Evolutionary conservation across 2,113 vertebrate species (phyloP).

Genomic region (Pterocles gutturalis): DNA sequence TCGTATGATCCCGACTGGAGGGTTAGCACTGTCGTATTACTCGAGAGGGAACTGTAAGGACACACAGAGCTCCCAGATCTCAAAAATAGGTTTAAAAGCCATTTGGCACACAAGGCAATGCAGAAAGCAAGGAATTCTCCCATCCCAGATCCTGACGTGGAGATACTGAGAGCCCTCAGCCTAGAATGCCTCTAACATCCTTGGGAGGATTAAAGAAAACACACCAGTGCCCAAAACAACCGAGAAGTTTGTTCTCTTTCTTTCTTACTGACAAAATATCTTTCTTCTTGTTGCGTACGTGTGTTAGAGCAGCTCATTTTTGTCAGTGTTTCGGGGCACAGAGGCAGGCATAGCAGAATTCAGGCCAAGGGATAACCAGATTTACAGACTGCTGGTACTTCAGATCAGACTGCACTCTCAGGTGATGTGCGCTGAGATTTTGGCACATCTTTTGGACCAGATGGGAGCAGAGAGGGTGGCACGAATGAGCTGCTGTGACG

Average conservation of each 20-base stretch:
- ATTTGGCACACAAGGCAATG: constrained; percentile 3
- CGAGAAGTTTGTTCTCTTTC: neutral
- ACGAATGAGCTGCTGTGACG: neutral
- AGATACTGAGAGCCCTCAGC: neutral
- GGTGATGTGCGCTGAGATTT: neutral
- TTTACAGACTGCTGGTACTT: neutral
- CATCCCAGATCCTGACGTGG: neutral
- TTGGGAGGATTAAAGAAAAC: neutral
- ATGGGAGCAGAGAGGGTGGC: neutral
- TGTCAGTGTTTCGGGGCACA: neutral
- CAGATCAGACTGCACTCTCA: neutral
- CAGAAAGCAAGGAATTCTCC: neutral
- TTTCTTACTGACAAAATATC: neutral
- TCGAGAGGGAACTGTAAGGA: neutral
- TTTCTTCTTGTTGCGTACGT: neutral
- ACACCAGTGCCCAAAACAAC: neutral
- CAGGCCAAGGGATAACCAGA: neutral
- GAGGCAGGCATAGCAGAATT: neutral
- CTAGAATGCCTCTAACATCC: neutral
- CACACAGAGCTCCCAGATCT: constrained; percentile 14
- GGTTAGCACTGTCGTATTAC: neutral
- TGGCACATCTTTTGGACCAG: neutral
- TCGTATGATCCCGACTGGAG: neutral
- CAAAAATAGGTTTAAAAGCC: constrained; percentile 11
- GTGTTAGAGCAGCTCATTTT: neutral